Percentiles rank a stretch among this genome's conserved stretches.
phyloP scores from a whole-genome alignment of 1,140 invertebrate genomes.

The Acromyrmex charruanus region DNA sequence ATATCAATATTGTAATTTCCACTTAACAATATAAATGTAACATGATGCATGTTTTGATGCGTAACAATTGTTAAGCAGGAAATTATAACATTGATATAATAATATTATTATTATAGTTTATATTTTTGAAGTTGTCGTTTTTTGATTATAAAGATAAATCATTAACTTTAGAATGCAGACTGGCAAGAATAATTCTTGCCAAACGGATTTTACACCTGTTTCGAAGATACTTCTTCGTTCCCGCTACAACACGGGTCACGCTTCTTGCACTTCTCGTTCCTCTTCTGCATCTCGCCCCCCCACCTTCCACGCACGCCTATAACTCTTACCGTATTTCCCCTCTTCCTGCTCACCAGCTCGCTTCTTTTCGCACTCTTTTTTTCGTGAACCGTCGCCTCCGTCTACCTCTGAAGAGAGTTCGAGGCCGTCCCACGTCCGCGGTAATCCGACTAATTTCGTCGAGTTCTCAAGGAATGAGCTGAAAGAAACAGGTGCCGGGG shows the following conservation, averaged over 20 bases:
- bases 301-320: background rate
- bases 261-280: slow-evolving; percentile 51
- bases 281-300: slow-evolving; percentile 6
- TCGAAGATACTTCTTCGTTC: slow-evolving; percentile 66
- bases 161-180: slow-evolving; percentile 70
- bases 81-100: no score
- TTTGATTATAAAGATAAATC: slow-evolving; percentile 73
- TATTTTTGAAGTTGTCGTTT: slow-evolving; percentile 22
- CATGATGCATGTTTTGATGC: no score
- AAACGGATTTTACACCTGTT: slow-evolving; percentile 73
- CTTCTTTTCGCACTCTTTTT: slow-evolving; percentile 12
- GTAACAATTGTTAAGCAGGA: no score
- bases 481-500: slow-evolving; percentile 58
- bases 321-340: slow-evolving; percentile 31
- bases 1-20: no score
- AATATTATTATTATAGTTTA: no score
- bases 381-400: slow-evolving; percentile 34
- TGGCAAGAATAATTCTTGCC: slow-evolving; percentile 54
- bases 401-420: slow-evolving; percentile 62
- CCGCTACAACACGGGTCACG: slow-evolving; percentile 63
- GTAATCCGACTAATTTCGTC: slow-evolving; percentile 72
- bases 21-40: no score
- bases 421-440: slow-evolving; percentile 70
- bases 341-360: slow-evolving; percentile 5
- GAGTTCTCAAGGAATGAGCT: slow-evolving; percentile 58